Percentiles rank a stretch among this genome's conserved stretches.
phyloP scores from a whole-genome alignment of 2,888 invertebrate genomes.

The Megaustenia siamemsis region DNA sequence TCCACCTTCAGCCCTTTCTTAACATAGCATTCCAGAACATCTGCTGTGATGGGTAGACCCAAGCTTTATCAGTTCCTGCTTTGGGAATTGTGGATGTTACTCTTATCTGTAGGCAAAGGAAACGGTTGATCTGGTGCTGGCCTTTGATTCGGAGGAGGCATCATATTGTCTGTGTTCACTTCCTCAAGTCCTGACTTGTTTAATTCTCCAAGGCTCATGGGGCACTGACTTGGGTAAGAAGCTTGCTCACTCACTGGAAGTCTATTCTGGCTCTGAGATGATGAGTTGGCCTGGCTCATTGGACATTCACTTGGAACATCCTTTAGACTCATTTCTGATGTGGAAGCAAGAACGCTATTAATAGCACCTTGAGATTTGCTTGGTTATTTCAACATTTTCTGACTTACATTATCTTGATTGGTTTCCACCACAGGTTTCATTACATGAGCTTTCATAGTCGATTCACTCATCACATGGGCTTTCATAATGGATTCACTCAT shows the following conservation, averaged over 20 bases:
- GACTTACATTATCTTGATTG: too few relatives aligned
- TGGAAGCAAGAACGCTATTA: constrained; percentile 17
- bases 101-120: constrained; percentile 89
- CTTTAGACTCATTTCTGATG: constrained; percentile 43
- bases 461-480: too few relatives aligned
- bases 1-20: constrained; percentile 88
- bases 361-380: constrained; percentile 49
- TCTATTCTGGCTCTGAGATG: background rate
- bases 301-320: constrained; percentile 85
- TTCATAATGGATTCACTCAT: too few relatives aligned
- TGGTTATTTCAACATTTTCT: constrained; percentile 15
- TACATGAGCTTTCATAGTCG: background rate
- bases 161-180: constrained; percentile 78
- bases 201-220: constrained; percentile 84
- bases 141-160: constrained; percentile 97
- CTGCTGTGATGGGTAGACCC: constrained; percentile 98
- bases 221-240: constrained; percentile 89
- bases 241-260: background rate
- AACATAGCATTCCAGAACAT: constrained; percentile 99
- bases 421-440: background rate
- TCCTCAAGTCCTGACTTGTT: constrained; percentile 12
- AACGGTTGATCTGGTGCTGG: constrained; percentile 98
- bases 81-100: constrained; percentile 87
- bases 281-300: constrained; percentile 86
- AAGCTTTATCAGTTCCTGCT: constrained; percentile 88